Conservation (phyloP, 2,113 vertebrate species). For the Bostrychus sinensis region DNA sequence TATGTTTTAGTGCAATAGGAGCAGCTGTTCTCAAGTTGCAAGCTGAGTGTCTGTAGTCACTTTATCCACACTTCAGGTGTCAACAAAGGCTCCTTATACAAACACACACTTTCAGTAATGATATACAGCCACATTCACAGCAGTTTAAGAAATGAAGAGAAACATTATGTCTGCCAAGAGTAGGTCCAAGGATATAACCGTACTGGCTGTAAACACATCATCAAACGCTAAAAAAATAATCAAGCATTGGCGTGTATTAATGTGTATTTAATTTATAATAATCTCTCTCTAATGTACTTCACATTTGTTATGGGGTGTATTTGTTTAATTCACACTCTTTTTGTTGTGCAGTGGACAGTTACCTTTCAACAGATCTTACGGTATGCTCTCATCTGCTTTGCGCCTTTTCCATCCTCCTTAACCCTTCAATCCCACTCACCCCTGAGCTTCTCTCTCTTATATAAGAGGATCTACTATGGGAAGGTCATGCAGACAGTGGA, state of each 20-base stretch:
- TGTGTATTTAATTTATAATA: no score
- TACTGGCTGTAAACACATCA: no score
- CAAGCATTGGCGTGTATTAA: no score
- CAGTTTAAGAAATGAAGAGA: not conserved
- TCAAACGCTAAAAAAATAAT: no score
- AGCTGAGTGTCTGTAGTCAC: slow-evolving; percentile 44
- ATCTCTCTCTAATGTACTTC: no score
- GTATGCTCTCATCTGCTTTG: slow-evolving; percentile 20
- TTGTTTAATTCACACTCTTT: slow-evolving; percentile 4
- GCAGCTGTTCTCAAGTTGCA: slow-evolving; percentile 51
- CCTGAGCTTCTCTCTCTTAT: slow-evolving; percentile 36
- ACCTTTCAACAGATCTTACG: not conserved
- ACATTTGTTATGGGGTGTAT: not conserved
- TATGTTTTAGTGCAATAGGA: slow-evolving; percentile 40
- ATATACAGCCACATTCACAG: not conserved
- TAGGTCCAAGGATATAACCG: no score
- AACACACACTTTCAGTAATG: slow-evolving; percentile 5
- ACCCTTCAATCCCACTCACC: slow-evolving; percentile 29
- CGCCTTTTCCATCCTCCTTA: slow-evolving; percentile 32
- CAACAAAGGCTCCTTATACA: slow-evolving; percentile 15
- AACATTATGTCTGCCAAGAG: not conserved
- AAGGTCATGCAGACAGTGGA: slow-evolving; percentile 35
- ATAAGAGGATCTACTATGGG: slow-evolving; percentile 61
- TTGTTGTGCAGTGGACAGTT: not conserved
- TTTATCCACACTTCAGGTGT: slow-evolving; percentile 64